Percentiles rank a stretch among this genome's conserved stretches.
phyloP scores from a whole-genome alignment of 2,797 vertebrate genomes.

The Sebastes matsubarae region DNA sequence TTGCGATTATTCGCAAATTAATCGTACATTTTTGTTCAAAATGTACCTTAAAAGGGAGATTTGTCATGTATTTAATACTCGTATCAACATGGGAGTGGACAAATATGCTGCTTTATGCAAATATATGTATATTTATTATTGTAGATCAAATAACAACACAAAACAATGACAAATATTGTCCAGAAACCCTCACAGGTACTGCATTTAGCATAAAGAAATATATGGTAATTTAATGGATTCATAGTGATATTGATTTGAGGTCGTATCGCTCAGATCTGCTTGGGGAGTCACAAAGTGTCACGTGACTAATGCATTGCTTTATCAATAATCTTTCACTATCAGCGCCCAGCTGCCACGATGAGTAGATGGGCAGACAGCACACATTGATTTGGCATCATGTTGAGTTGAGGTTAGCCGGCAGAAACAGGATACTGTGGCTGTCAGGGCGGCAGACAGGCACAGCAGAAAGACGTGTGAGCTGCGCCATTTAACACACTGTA shows the following conservation, averaged over 20 bases:
- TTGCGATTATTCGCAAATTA: no score
- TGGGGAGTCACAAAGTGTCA: not conserved
- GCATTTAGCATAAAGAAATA: no score
- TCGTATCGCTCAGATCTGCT: slow-evolving; percentile 1
- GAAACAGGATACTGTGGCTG: slow-evolving; percentile 57
- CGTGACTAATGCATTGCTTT: not conserved
- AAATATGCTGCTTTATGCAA: fast-evolving
- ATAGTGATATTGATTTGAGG: slow-evolving; percentile 5
- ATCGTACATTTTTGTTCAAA: no score
- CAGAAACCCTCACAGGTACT: no score
- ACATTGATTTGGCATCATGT: slow-evolving; percentile 64
- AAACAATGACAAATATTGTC: no score
- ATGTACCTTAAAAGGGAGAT: no score
- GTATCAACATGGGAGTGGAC: no score
- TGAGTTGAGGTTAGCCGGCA: slow-evolving; percentile 32
- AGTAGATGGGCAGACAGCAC: slow-evolving; percentile 1
- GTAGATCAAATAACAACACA: no score
- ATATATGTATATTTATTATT: no score
- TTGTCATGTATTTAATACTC: no score
- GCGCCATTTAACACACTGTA: slow-evolving; percentile 36
- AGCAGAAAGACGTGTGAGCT: slow-evolving; percentile 12
- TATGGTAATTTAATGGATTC: not conserved
- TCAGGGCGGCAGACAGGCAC: slow-evolving; percentile 29
- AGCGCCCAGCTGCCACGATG: slow-evolving; percentile 11
- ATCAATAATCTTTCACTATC: slow-evolving; percentile 30